Base-by-base conservation (phyloP, 1,140 invertebrate species). In the Panagrolaimus sp. region DNA sequence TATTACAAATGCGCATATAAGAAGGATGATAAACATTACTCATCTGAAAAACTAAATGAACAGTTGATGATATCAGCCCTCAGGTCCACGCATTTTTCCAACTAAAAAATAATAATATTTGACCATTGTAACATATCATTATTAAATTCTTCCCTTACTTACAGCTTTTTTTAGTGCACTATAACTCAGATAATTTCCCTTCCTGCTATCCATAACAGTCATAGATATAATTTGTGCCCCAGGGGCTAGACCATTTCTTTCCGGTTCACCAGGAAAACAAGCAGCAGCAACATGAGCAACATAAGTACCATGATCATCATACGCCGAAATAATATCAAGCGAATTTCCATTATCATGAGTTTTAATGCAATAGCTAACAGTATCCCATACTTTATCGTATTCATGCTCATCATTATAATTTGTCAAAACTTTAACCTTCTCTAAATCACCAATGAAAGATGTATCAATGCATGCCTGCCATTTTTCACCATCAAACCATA, bases 271-370 rank as follows among this genome's bases (percentile, higher is more conserved):
- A 0, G 92, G 90, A 85, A 94, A 96, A 86, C 91, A 88, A 0
- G 90, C 93, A 20, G 92, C 88, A 27, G 94, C 91, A 72, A 98
- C 97, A n/a, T 91, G 90, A 0, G 94, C 92, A 11, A 98, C 95
- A 83, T 97, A 94, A 1, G 93, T 97, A n/a, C 93, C 94, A 85
- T 98, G 94, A 63, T 16, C 31, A 9, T 27, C 45, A 16, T 61
- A 13, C 13, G 64, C 27, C 89, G 89, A 89, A 87, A 95, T 92
- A 69, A 97, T 89, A 87, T 98, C 93, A 48, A 97, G 84, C 0
- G 90, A 86, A 81, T 96, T 90, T 64, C 94, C 94, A 63, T 92
- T 88, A 78, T 94, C 89, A 79, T 96, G 89, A 47, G 98, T 89
- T 85, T 96, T 96, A 16, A 97, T 89, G 72, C 89, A 90, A 83